phyloP scores from a whole-genome alignment of 2,888 invertebrate species.

The Aelia acuminata region DNA sequence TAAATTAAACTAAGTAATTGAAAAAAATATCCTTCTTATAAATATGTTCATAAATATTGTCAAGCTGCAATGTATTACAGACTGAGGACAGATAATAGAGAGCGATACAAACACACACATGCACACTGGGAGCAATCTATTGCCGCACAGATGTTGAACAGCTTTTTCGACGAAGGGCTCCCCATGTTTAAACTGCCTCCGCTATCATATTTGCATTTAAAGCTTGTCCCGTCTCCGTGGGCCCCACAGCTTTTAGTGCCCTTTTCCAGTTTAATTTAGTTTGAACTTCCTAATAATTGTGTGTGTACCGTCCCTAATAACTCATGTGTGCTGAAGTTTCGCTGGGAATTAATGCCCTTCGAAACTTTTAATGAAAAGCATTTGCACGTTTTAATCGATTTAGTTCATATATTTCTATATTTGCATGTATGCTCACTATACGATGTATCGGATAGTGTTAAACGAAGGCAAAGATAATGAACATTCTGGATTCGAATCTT shows the following conservation, averaged over 20 bases:
- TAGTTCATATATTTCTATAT: background rate
- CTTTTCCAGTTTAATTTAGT: slow-evolving; percentile 16
- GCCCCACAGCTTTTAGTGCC: background rate
- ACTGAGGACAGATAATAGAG: background rate
- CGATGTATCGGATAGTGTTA: too few relatives aligned
- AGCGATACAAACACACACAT: too few relatives aligned
- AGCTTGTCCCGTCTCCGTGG: background rate
- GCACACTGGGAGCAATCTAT: background rate
- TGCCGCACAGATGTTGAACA: background rate
- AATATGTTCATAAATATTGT: too few relatives aligned
- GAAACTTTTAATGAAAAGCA: slow-evolving; percentile 9
- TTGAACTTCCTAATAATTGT: slow-evolving; percentile 26
- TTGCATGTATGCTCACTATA: too few relatives aligned
- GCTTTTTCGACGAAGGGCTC: slow-evolving; percentile 2
- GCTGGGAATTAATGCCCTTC: background rate
- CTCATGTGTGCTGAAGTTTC: background rate
- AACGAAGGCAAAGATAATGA: too few relatives aligned
- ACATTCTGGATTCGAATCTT: too few relatives aligned
- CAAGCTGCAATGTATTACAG: background rate
- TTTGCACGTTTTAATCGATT: background rate
- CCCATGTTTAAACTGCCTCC: slow-evolving; percentile 8
- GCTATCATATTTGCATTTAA: slow-evolving; percentile 36
- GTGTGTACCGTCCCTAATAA: background rate
- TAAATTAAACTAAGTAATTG: too few relatives aligned
- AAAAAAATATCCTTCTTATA: too few relatives aligned